A percentile compares a stretch with the other conserved stretches of the same genome.
phyloP scores from a whole-genome alignment of 2,797 vertebrate genomes.

The Chrysocyon brachyurus region DNA sequence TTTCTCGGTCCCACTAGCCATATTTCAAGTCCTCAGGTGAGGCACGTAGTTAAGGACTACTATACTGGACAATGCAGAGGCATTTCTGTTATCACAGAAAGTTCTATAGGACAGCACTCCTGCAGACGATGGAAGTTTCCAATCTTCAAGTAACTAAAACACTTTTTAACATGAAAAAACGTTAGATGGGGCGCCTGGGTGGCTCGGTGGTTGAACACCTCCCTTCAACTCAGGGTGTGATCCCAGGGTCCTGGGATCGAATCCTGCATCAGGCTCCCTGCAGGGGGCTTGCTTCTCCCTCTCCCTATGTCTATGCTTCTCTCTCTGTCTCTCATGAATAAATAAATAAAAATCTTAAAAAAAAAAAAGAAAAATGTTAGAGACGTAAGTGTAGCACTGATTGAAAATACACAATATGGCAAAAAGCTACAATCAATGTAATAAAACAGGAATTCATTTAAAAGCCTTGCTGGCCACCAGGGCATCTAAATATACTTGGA shows the following conservation, averaged over 20 bases:
- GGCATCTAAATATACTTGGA: background rate
- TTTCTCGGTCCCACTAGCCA: background rate
- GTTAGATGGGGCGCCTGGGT: too few species aligned
- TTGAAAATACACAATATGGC: constrained; percentile 18
- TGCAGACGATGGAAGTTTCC: background rate
- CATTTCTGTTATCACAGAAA: background rate
- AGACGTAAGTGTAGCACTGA: background rate
- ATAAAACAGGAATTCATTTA: constrained; percentile 37
- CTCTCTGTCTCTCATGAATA: too few species aligned
- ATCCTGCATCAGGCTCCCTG: too few species aligned
- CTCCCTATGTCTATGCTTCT: too few species aligned
- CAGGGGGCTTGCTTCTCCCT: too few species aligned
- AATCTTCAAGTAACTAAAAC: background rate
- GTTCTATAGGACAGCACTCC: background rate
- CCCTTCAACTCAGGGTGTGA: too few species aligned
- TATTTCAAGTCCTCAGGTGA: background rate
- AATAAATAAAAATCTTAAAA: too few species aligned
- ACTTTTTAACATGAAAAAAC: constrained; percentile 22
- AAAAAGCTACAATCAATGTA: constrained; percentile 38
- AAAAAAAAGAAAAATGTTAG: too few species aligned
- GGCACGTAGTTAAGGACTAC: background rate
- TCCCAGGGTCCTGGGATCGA: too few species aligned
- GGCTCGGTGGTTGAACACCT: too few species aligned
- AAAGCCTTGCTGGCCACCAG: background rate
- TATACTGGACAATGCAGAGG: background rate